Base-by-base conservation (phyloP, 2,113 vertebrate genomes). In the Prinia subflava region DNA sequence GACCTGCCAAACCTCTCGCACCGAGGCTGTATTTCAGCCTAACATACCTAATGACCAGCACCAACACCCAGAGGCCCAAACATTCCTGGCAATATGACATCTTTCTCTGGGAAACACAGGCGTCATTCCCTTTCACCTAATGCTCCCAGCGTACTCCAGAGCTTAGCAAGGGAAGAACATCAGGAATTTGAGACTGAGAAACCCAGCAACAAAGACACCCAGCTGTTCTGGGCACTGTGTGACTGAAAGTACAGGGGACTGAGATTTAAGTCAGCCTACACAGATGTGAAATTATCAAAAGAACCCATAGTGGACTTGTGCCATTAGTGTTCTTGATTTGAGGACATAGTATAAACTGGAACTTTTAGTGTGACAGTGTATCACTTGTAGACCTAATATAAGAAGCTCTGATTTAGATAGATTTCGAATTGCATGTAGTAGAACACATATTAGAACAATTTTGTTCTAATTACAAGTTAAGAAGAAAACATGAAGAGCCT, bases 11-110 rank as follows among this genome's bases (percentile, higher is more conserved):
- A 78, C 47, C 17, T 47, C 42, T 53, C 84, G 18, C n/a, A 49
- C 24, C 39, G 41, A n/a, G 39, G 18, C 19, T 30, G 22, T 14
- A 52, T 9, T 70, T 65, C 33, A 16, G 19, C 39, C 42, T 74
- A 49, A 52, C 2, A 2, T 3, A n/a, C 5, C 39, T n/a, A 2
- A 30, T 33, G 14, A 35, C 13, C 2, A 30, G 15, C 23, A 55
- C 24, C 8, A 27, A 49, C 10, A 53, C 15, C 7, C 30, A 39
- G n/a, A 21, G 7, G 15, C 33, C 11, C 28, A 31, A 11, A 25
- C 17, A 7, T 9, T 8, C 7, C 16, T n/a, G 3, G n/a, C 13
- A 8, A 49, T 30, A 22, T 9, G 8, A 52, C 23, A 4, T 35
- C 15, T 23, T 76, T 37, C 25, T 76, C 24, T 25, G 21, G 47